phyloP scores from a whole-genome alignment of 2,797 vertebrate species.

The Rhynchotus rufescens region DNA sequence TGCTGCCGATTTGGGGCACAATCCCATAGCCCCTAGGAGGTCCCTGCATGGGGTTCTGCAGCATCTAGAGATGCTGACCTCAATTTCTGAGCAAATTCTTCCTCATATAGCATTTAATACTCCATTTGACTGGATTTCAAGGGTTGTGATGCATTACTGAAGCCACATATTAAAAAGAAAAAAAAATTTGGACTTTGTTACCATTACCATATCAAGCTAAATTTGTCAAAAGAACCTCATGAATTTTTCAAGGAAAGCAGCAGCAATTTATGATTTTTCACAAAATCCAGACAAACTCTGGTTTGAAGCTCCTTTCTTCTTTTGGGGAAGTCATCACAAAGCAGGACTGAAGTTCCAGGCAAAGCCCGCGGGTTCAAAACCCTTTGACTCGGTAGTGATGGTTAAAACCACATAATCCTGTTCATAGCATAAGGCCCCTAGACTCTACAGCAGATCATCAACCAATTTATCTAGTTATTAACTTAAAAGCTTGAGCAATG shows the following conservation, averaged over 20 bases:
- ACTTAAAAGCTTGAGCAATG: background rate
- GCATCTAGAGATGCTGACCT: background rate
- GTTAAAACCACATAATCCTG: background rate
- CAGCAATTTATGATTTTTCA: background rate
- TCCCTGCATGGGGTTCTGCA: background rate
- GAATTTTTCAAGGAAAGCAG: background rate
- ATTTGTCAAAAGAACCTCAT: constrained; percentile 6
- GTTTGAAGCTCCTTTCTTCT: background rate
- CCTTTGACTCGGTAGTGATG: background rate
- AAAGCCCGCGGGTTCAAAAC: background rate
- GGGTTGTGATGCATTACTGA: too few species aligned
- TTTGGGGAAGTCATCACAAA: background rate
- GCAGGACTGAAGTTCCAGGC: background rate
- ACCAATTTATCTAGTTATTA: background rate
- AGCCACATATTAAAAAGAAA: background rate
- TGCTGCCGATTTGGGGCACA: background rate
- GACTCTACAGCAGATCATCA: background rate
- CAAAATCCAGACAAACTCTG: background rate
- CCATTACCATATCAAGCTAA: background rate
- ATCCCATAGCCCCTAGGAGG: background rate
- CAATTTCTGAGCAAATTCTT: too few species aligned
- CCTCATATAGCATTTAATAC: too few species aligned
- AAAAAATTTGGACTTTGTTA: background rate
- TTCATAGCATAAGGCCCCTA: background rate
- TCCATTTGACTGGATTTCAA: too few species aligned